Conservation (phyloP, 2,888 invertebrate species). For the Epinotia nisella region DNA sequence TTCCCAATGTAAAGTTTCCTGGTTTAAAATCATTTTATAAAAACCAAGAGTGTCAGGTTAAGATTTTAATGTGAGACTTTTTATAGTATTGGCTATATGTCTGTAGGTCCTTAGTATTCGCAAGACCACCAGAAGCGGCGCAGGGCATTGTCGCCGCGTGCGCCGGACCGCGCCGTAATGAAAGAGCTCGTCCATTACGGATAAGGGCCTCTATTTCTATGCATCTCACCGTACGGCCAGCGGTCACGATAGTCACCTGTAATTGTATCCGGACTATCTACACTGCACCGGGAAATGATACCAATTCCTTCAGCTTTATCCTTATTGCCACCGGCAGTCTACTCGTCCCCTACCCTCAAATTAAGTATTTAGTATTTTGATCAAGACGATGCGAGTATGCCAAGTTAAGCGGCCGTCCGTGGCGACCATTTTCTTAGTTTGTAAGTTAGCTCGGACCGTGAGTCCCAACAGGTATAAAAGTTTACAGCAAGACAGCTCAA, state of each 20-base stretch:
- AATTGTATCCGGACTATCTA: constrained; percentile 77
- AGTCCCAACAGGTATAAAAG: constrained; percentile 64
- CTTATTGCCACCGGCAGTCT: constrained; percentile 15
- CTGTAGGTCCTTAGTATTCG: constrained; percentile 12
- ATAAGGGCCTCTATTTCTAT: constrained; percentile 72
- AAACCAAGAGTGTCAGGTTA: constrained; percentile 8
- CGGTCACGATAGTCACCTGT: constrained; percentile 72
- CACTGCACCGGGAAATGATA: constrained; percentile 54
- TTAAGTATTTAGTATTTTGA: constrained; percentile 39
- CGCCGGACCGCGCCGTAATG: constrained; percentile 69
- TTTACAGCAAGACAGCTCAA: constrained; percentile 57
- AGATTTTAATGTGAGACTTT: constrained; percentile 16
- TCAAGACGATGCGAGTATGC: constrained; percentile 50
- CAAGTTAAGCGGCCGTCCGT: constrained; percentile 52
- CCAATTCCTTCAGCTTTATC: constrained; percentile 27
- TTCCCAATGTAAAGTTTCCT: constrained; percentile 11
- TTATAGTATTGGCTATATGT: constrained; percentile 24
- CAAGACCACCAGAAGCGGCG: constrained; percentile 15
- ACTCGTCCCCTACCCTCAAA: constrained; percentile 23
- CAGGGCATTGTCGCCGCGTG: constrained; percentile 55
- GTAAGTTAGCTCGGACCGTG: constrained; percentile 51
- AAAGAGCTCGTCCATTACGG: constrained; percentile 72
- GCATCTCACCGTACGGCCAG: constrained; percentile 58
- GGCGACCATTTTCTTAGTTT: constrained; percentile 58
- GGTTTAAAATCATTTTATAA: constrained; percentile 8